Percentiles rank a stretch among this genome's conserved stretches.
Conservation (phyloP, 2,797 vertebrate species). For the Pristis pectinata region DNA sequence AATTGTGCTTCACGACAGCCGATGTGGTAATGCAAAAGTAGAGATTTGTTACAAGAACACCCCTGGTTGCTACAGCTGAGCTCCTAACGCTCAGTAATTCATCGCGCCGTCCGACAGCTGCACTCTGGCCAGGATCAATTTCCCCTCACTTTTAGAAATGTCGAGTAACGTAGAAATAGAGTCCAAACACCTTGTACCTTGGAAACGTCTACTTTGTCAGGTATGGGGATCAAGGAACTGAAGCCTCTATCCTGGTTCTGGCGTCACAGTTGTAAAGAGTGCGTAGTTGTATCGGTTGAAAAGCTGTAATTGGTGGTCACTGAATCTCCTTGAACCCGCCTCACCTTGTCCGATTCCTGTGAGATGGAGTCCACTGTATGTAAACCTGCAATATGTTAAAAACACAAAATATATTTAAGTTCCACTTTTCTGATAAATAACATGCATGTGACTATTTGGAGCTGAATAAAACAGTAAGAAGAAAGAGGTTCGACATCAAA, state of each 20-base stretch:
- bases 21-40: background rate
- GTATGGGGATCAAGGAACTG: background rate
- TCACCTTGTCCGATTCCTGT: background rate
- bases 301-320: background rate
- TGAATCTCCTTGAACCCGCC: background rate
- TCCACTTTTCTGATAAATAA: background rate
- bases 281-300: background rate
- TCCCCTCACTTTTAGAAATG: background rate
- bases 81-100: background rate
- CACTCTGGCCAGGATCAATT: background rate
- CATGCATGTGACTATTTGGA: background rate
- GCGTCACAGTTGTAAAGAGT: background rate
- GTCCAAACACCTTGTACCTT: background rate
- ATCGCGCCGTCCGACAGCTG: background rate
- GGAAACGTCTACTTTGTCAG: background rate
- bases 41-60: background rate
- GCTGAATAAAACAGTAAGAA: background rate
- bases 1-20: background rate
- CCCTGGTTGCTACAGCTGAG: background rate
- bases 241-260: background rate
- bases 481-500: background rate
- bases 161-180: background rate
- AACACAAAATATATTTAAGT: background rate
- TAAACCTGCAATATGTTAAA: background rate
- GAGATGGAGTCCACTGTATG: background rate